Percentiles rank a stretch among this genome's conserved stretches.
phyloP scores from a whole-genome alignment of 2,113 vertebrate species.

The Sorex fumeus region DNA sequence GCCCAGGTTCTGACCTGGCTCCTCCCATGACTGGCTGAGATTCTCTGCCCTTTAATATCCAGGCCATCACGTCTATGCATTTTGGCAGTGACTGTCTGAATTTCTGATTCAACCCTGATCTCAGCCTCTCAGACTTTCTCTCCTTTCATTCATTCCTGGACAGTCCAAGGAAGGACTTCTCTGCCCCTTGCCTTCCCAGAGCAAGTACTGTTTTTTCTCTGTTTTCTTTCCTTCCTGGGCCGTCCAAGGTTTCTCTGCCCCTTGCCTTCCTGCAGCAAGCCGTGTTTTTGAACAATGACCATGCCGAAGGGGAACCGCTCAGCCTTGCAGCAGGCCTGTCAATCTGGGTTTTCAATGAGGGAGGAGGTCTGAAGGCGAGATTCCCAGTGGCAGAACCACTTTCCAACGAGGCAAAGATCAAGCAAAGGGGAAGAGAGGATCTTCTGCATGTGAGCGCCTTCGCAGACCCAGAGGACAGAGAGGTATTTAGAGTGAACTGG shows the following conservation, averaged over 20 bases:
- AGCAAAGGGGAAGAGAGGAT: conserved; percentile 21
- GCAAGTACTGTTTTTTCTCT: neutral
- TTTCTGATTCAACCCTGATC: conserved; percentile 55
- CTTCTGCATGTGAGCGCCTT: neutral
- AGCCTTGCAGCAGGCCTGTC: conserved; percentile 25
- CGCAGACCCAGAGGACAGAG: conserved; percentile 80
- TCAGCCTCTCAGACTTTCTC: conserved; percentile 44
- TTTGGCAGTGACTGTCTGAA: conserved; percentile 46
- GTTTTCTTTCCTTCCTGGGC: neutral
- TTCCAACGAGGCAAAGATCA: conserved; percentile 57
- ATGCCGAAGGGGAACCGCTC: neutral
- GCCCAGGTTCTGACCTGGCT: neutral
- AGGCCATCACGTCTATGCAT: conserved; percentile 1
- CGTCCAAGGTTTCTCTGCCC: conserved; percentile 2
- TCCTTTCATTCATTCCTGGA: conserved; percentile 11
- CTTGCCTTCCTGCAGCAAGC: neutral
- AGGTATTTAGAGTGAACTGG: conserved; percentile 85
- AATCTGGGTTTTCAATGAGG: conserved; percentile 69
- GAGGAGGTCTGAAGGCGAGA: conserved; percentile 51
- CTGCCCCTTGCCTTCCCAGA: neutral
- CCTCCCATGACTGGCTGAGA: neutral
- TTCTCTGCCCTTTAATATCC: conserved; percentile 45
- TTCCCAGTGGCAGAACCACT: neutral
- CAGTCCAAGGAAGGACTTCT: conserved; percentile 17
- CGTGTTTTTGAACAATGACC: conserved; percentile 61